Evolutionary conservation across 2,888 invertebrate species (phyloP), one percentile per base, ranked within the genome.

Genomic region (Anthoptus insignis): DNA sequence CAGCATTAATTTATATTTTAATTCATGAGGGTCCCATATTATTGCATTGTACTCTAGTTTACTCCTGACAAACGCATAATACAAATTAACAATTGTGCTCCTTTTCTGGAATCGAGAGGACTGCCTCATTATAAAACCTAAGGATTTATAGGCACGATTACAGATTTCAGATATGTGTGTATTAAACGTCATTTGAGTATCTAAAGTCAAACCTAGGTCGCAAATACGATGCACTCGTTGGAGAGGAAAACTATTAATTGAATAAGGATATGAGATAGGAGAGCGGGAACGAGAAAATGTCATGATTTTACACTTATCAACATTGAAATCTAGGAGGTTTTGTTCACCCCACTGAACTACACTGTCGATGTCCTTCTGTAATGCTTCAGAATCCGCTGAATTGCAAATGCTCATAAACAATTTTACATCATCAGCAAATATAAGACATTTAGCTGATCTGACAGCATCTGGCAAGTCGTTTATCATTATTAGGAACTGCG

Each of bases 361-460:
- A 37, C 32, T 42, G 9, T 57, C 29, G 24, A 63, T 53, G 24
- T 57, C 59, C 1, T 29, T 59, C 29, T 65, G 60, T 8, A 65
- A 34, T 3, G 50, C 14, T 21, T 50, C 45, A 29, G 34, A 42
- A 19, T 65, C 60, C 2, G 2, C 16, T 0, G 11, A 14, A 2
- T 29, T 29, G 0, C 24, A 11, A 19, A 65, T 13, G 11, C 19
- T 7, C n/a, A 59, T 7, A 21, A n/a, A n/a, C n/a, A n/a, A n/a
- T n/a, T n/a, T n/a, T n/a, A n/a, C n/a, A n/a, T n/a, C n/a, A 49
- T 56, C 59, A 3, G 65, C 65, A 29, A 65, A 59, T 56, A 65
- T 59, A 0, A 65, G 54, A 24, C 65, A 54, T 14, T 29, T 5
- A 24, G 59, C 47, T 22, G 42, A 7, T n/a, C 32, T n/a, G 16